Evolutionary conservation across 2,888 invertebrate species (phyloP), one percentile per base, ranked within the genome.

Genomic region (Saturnia pavonia): DNA sequence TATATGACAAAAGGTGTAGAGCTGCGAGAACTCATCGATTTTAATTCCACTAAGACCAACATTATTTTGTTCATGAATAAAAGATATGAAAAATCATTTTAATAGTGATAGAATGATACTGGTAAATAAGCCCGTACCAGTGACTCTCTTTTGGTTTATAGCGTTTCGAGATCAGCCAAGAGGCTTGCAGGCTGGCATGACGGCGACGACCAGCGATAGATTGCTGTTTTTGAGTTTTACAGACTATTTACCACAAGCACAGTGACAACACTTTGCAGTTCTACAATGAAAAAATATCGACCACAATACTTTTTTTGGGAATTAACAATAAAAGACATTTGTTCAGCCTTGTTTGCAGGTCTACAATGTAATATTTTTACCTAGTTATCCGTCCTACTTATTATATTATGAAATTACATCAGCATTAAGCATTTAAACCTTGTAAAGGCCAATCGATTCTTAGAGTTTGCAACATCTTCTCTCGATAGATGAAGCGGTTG

Each of bases 401-500:
- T 60, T 27, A 27, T 27, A 60, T 27, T 57, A 22, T 22, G 9
- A 9, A 63, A 25, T 57, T 71, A 69, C 45, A 60, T 57, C 67
- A 67, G 25, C 63, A 34, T 1, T 51, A 57, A 19, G 34, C 25
- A 67, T 69, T 72, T 67, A 69, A 69, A 45, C 71, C 71, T 69
- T 71, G 68, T 42, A 88, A 89, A 91, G 90, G 91, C 90, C 88
- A 88, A 74, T 76, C 73, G 75, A 76, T 76, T 76, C 78, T 75
- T 79, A 78, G 73, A 67, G 79, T 86, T 91, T 89, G 88, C 90
- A 84, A 86, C 91, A 91, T 90, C 90, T 86, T 84, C 86, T 77
- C 78, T 80, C 82, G 78, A 83, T 81, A 83, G 80, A 77, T 75
- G 79, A 73, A 73, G 84, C 85, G 88, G 83, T 90, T 91, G 91